These are phyloP conservation scores for Drosophila elegans DNA, from an alignment of 1,140 invertebrate genomes.

Conservation along the genomic window DNA sequence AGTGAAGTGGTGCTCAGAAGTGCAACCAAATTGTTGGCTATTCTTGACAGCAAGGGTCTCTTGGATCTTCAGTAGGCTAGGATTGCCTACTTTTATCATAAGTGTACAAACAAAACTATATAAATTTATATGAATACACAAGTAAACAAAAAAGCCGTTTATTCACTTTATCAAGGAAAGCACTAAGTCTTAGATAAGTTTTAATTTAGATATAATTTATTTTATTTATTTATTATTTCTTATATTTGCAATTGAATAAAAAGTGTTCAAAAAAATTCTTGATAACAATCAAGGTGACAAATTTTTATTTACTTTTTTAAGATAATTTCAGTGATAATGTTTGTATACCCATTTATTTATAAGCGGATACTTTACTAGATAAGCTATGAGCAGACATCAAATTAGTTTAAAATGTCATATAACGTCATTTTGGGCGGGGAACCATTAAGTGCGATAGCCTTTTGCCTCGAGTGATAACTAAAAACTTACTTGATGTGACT, in stretches of 20 bases:
- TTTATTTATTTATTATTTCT: too few relatives aligned
- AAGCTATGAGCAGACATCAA: slow-evolving; percentile 3
- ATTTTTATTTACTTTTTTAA: not conserved
- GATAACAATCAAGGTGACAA: too few relatives aligned
- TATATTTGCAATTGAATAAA: too few relatives aligned
- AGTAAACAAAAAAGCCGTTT: too few relatives aligned
- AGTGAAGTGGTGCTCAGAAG: slow-evolving; percentile 25
- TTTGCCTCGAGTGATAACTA: not conserved
- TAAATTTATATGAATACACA: too few relatives aligned
- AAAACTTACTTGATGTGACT: not conserved
- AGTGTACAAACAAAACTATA: too few relatives aligned
- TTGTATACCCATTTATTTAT: too few relatives aligned
- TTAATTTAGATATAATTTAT: too few relatives aligned
- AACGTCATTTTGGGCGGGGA: not conserved
- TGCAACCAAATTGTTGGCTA: slow-evolving; percentile 34
- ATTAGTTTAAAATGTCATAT: not conserved
- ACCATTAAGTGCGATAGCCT: not conserved
- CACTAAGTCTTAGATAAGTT: too few relatives aligned
- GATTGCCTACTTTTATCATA: not conserved
- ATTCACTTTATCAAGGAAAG: too few relatives aligned
- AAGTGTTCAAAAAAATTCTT: too few relatives aligned
- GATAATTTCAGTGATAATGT: not conserved
- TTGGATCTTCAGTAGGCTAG: slow-evolving; percentile 40
- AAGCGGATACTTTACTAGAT: not conserved
- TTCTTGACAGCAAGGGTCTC: slow-evolving; percentile 60